phyloP scores from a whole-genome alignment of 2,797 vertebrate species.

The Lacerta viridis region DNA sequence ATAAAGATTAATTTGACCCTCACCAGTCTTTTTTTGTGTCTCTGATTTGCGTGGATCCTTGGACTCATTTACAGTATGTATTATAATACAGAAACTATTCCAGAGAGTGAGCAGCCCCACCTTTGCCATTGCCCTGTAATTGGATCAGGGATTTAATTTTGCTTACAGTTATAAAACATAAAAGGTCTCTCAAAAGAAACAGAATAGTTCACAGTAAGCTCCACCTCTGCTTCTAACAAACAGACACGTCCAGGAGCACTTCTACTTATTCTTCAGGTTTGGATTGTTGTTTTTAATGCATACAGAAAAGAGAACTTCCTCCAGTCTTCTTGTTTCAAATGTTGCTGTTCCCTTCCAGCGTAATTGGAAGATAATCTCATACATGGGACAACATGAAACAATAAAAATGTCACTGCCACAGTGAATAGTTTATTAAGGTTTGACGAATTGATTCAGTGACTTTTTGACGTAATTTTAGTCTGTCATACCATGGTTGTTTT shows the following conservation, averaged over 20 bases:
- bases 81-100: background rate
- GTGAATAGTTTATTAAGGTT: background rate
- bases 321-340: background rate
- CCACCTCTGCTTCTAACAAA: background rate
- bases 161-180: background rate
- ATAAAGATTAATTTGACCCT: conserved; percentile 14
- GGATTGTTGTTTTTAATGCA: background rate
- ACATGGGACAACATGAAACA: background rate
- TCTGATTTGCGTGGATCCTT: conserved; percentile 10
- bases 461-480: background rate
- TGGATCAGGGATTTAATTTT: background rate
- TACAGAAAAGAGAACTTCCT: background rate
- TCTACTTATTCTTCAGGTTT: background rate
- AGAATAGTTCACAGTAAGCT: conserved; percentile 1
- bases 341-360: background rate
- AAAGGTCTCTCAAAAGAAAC: background rate
- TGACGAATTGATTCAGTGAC: background rate
- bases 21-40: background rate
- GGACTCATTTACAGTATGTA: background rate
- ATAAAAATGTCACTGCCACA: background rate
- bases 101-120: background rate
- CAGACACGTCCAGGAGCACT: background rate
- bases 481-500: too few species aligned
- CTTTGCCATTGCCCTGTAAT: background rate
- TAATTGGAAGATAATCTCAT: background rate